phyloP scores from a whole-genome alignment of 2,797 vertebrate species.

The Geotrypetes seraphini region DNA sequence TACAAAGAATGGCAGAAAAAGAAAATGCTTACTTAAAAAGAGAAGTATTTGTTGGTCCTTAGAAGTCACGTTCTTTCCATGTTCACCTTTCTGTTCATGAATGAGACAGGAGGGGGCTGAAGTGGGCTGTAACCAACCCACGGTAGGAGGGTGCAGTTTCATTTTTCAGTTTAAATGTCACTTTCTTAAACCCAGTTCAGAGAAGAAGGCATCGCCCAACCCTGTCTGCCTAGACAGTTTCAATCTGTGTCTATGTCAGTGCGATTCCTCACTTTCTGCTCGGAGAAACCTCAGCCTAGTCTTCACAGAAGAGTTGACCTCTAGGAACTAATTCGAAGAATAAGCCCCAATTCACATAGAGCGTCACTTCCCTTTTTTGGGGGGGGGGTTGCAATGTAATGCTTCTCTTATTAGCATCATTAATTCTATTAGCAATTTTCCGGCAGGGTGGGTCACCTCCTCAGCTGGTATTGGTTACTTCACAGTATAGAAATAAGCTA shows the following conservation, averaged over 20 bases:
- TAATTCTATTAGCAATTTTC: conserved; percentile 1
- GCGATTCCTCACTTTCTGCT: neutral
- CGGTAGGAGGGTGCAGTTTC: no score
- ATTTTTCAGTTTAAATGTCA: no score
- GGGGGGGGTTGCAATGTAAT: neutral
- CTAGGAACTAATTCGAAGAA: conserved; percentile 31
- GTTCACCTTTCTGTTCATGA: no score
- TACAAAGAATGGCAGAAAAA: no score
- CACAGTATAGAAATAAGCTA: conserved; percentile 12
- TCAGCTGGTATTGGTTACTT: conserved; percentile 5
- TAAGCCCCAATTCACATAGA: neutral
- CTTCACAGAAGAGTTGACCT: neutral
- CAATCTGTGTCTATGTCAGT: neutral
- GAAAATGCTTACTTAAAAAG: no score
- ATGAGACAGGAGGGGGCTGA: no score
- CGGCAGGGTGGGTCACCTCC: neutral
- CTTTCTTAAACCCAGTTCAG: no score
- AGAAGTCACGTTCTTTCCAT: no score
- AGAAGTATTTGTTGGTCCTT: no score
- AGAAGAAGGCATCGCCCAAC: neutral
- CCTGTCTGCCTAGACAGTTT: no score
- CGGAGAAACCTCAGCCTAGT: neutral
- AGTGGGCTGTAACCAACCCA: no score
- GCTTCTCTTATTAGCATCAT: conserved; percentile 1
- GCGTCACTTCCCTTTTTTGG: conserved; percentile 17